Base-by-base conservation (phyloP, 2,113 vertebrate genomes). In the Anser brachyrhynchus region DNA sequence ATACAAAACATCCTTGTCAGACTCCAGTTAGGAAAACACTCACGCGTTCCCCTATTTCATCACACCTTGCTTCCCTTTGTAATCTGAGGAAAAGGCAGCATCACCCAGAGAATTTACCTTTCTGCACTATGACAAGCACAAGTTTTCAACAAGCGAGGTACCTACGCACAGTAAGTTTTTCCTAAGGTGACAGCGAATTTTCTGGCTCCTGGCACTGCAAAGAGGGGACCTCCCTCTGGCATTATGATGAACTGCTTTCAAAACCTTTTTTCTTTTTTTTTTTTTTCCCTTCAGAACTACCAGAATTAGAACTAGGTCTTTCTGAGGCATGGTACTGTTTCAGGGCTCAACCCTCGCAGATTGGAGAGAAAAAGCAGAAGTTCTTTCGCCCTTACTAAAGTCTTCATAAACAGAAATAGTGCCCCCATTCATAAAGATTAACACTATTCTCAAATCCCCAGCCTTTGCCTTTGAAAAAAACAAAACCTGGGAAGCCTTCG, bases 1-100 rank as follows among this genome's bases (percentile, higher is more conserved):
- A 98, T 11, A 98, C 11, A 89, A 74, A 95, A 94, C 43, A 66
- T 44, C 1, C 1, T 14, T 20, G 55, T 84, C 79, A 93, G 54
- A 59, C 29, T 54, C 88, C n/a, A 84, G 52, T 72, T 9, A 85
- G 4, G 72, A 72, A 62, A 62, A n/a, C 26, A 39, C 35, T 49
- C 71, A 21, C 0, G 7, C 52, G 28, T 26, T 80, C 21, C 41
- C 46, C 49, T n/a, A 41, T 9, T 52, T 67, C 91, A 35, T 52
- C 65, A 54, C 29, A 65, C 16, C 11, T 39, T 23, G 37, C 54
- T 64, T 74, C 57, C 31, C 39, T n/a, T 9, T 10, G 19, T 9
- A 39, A 77, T 54, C 49, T 41, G 22, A 62, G 35, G 59, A 77
- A 83, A 37, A 44, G 55, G 7, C 4, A 84, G 21, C 3, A 76